Evolutionary conservation across 1,140 invertebrate species (phyloP).

Genomic region (Arctopsyche grandis): DNA sequence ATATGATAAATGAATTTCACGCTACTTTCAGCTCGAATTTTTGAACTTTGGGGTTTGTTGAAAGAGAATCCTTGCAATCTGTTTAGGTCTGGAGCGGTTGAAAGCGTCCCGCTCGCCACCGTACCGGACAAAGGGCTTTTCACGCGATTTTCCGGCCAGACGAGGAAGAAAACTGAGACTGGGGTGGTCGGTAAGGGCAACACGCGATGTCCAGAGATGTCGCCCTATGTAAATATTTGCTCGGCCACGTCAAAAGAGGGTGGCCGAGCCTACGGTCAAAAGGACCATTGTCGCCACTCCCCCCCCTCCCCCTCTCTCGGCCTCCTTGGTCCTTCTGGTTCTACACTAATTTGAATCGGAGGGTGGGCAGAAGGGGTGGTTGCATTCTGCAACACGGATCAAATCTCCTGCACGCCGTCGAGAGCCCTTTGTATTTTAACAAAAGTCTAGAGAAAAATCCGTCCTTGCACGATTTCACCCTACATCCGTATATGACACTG

Average conservation of each 20-base stretch:
- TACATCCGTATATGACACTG: too few species aligned
- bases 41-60: too few species aligned
- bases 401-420: not conserved
- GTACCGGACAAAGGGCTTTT: constrained; percentile 44
- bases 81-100: not conserved
- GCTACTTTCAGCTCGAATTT: too few species aligned
- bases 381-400: constrained; percentile 1
- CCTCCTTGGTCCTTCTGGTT: not conserved
- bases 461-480: not conserved
- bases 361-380: not conserved
- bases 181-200: constrained; percentile 27
- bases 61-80: too few species aligned
- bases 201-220: constrained; percentile 53
- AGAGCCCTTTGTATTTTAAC: constrained; percentile 9
- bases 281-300: constrained; percentile 27
- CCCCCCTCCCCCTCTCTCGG: not conserved
- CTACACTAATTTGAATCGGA: constrained; percentile 48
- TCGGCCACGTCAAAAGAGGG: constrained; percentile 10
- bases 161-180: constrained; percentile 37
- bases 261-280: constrained; percentile 2
- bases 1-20: too few species aligned
- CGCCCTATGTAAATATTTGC: constrained; percentile 53
- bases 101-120: not conserved
- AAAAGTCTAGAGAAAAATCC: not conserved
- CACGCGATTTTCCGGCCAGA: constrained; percentile 43